Base-by-base conservation (phyloP, 2,797 vertebrate genomes). In the Lacerta agilis region DNA sequence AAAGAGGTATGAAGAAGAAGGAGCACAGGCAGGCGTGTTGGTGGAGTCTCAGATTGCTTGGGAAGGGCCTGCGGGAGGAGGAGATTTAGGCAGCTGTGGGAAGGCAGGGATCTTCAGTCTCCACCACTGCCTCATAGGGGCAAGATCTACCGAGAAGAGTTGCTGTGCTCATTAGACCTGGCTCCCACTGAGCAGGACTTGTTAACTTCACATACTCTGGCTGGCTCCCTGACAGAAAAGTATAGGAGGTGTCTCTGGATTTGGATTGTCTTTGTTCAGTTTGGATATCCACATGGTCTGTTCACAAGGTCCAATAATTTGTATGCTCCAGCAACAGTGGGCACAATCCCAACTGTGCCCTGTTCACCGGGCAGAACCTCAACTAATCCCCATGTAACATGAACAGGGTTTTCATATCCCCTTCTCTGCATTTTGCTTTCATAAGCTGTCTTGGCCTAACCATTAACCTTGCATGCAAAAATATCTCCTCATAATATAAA, bases 401-500 rank as follows among this genome's bases (percentile, higher is more conserved):
- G 36, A 72, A 25, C 25, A 43, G 23, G 72, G 36, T 25, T 85
- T 77, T 66, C 9, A 27, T 23, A 23, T 83, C 36, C 38, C 23
- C 6, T 5, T 10, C 27, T 85, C 15, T 41, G 18, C 25, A 41
- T 85, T 64, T 77, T n/a, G 18, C 73, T 29, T 15, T 38, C 33
- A 84, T 27, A 61, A 77, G 6, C 9, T 29, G 3, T 66, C 73
- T 1, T 0, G 1, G 20, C 33, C n/a, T 87, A 61, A 87, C 33
- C 18, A 55, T 73, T 25, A 49, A 73, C 18, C 2, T 10, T 20
- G 33, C 38, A 66, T 11, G 4, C n/a, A 64, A n/a, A 9, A 67
- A 83, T 9, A 0, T 0, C 4, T 49, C 38, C 80, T 82, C 64
- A 69, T 25, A 36, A 23, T 55, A 1, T 23, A 69, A 29, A 45